Evolutionary conservation across 2,797 vertebrate genomes (phyloP), one percentile per base, ranked within the genome.

Genomic region (Poeciliopsis presidionis): DNA sequence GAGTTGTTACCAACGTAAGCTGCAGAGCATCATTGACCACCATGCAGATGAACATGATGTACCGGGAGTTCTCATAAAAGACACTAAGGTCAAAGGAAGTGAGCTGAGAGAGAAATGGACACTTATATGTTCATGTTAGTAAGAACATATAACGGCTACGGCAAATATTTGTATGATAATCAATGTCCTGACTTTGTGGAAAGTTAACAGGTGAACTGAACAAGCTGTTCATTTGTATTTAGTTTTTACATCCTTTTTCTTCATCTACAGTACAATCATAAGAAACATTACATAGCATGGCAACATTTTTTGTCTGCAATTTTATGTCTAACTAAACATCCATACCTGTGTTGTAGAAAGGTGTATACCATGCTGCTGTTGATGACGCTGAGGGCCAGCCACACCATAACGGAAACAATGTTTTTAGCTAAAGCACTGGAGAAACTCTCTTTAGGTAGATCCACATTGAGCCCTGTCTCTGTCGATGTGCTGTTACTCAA

Each of bases 1-100:
- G 92, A 2, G 92, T 85, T 0, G 95, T 96, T 0, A 96, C 94
- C 7, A 96, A 86, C 8, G 86, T 95, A 13, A 96, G 94, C 91
- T 95, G 95, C 80, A 96, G 67, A 0, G 95, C 93, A 16, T 96
- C 96, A 7, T 96, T 96, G 45, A 96, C 79, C 75, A 96, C 96
- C 96, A 96, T 96, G 89, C 7, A 91, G 91, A 96, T 93, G 81
- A 96, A 96, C 96, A 96, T 94, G 88, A 96, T 94, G 90, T 96
- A 96, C 0, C 96, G 95, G 0, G 96, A 95, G 83, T 96, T 95
- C 84, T 96, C 95, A 0, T 93, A 95, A 85, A 96, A 96, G 57
- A 93, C 73, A 12, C 91, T 93, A 22, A 7, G 6, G 33, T 65
- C 55, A 82, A 18, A 73, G 7, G 39, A 55, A 79, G 47, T 41